These are phyloP conservation scores for Drosophila testacea DNA, from an alignment of 2,888 invertebrate genomes.

Conservation along the genomic window DNA sequence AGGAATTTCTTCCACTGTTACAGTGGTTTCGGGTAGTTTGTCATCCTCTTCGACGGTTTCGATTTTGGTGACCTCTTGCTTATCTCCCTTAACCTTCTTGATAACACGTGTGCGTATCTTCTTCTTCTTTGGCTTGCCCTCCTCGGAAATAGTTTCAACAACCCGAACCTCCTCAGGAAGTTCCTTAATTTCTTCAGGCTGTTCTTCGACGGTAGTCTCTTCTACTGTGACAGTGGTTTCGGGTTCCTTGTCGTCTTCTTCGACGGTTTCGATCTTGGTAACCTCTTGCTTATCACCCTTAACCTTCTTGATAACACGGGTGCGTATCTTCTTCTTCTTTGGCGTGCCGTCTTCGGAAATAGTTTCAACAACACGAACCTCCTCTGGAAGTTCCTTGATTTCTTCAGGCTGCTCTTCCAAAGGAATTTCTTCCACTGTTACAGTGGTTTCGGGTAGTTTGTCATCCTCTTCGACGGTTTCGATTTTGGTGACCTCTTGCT, in stretches of 20 bases:
- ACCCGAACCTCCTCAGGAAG: conserved; percentile 50
- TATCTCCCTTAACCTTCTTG: conserved; percentile 63
- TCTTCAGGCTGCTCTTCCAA: conserved; percentile 25
- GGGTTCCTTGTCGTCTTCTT: conserved; percentile 44
- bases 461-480: conserved; percentile 35
- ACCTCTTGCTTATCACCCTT: conserved; percentile 48
- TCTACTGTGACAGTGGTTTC: conserved; percentile 45
- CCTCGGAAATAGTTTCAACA: conserved; percentile 55
- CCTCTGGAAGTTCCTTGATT: conserved; percentile 46
- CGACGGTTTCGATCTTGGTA: conserved; percentile 48
- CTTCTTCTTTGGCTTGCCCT: conserved; percentile 59
- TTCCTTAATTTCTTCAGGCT: conserved; percentile 35
- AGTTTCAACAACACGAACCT: conserved; percentile 40
- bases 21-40: conserved; percentile 53
- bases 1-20: conserved; percentile 52
- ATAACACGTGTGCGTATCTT: conserved; percentile 63
- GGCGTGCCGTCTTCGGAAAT: conserved; percentile 43
- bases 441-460: conserved; percentile 26
- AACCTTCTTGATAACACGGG: conserved; percentile 50
- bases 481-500: conserved; percentile 35
- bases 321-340: conserved; percentile 48
- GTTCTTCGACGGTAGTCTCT: conserved; percentile 26
- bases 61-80: conserved; percentile 64
- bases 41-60: conserved; percentile 66
- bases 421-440: conserved; percentile 21